Conservation (phyloP, 2,888 invertebrate species). For the Pheosia tremula region DNA sequence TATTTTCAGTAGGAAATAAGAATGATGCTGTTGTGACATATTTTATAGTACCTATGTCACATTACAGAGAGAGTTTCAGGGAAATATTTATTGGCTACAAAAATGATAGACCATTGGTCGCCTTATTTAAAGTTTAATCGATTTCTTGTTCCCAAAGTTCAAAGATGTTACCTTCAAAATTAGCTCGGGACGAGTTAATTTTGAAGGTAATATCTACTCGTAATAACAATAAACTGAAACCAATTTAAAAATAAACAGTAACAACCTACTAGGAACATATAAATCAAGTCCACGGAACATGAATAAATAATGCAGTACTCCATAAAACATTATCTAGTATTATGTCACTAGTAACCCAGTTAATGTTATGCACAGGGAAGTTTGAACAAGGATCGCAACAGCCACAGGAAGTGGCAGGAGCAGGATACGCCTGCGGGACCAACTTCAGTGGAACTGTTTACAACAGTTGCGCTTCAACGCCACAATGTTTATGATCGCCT, state of each 20-base stretch:
- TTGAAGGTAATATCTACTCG: too few species aligned
- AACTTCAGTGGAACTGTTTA: slow-evolving; percentile 56
- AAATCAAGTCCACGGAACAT: not conserved
- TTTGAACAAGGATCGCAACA: slow-evolving; percentile 48
- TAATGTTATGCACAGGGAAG: slow-evolving; percentile 28
- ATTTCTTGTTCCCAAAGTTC: too few species aligned
- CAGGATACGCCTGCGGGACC: slow-evolving; percentile 58
- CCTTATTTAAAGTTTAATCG: too few species aligned
- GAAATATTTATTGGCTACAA: too few species aligned
- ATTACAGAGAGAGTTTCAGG: too few species aligned
- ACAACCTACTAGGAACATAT: not conserved
- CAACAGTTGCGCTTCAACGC: slow-evolving; percentile 35
- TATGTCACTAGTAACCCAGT: slow-evolving; percentile 51
- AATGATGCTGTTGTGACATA: not conserved
- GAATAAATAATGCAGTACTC: not conserved
- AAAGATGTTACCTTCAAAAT: too few species aligned
- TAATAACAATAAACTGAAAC: too few species aligned
- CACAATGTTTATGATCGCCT: slow-evolving; percentile 36
- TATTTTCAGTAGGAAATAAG: not conserved
- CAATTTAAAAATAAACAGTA: not conserved
- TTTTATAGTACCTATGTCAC: too few species aligned
- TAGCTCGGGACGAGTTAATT: too few species aligned
- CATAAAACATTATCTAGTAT: slow-evolving; percentile 30
- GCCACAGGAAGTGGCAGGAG: slow-evolving; percentile 66
- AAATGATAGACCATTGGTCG: too few species aligned